Evolutionary conservation across 2,113 vertebrate genomes (phyloP).

Genomic region (Syngnathus typhle): DNA sequence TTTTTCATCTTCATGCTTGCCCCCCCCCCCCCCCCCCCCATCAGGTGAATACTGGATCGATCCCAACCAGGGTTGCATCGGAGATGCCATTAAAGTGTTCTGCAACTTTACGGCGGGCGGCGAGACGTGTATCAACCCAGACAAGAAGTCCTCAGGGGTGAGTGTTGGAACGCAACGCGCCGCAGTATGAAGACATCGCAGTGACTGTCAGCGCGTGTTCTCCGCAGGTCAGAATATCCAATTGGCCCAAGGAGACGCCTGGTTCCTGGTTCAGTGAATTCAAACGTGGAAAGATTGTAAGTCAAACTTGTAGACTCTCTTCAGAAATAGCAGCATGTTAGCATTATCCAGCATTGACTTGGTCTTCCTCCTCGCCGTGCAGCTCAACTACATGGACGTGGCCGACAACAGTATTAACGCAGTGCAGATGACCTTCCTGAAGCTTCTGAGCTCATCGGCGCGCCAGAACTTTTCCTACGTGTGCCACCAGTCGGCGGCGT

Average conservation of each 20-base stretch:
- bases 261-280: slow-evolving; percentile 99
- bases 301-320: slow-evolving; percentile 41
- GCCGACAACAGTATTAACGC: slow-evolving; percentile 82
- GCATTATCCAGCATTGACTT: background rate
- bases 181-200: too few relatives aligned
- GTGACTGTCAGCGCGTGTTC: background rate
- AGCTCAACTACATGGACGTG: slow-evolving; percentile 88
- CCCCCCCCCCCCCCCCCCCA: background rate
- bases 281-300: slow-evolving; percentile 95
- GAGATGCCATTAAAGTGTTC: slow-evolving; percentile 92
- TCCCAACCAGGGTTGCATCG: slow-evolving; percentile 94
- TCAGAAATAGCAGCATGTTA: background rate
- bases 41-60: slow-evolving; percentile 96
- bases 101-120: slow-evolving; percentile 97
- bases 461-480: slow-evolving; percentile 95
- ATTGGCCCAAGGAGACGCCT: slow-evolving; percentile 93
- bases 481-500: slow-evolving; percentile 92
- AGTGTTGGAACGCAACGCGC: slow-evolving; percentile 39
- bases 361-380: background rate
- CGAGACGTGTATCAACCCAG: slow-evolving; percentile 94
- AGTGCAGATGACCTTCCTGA: slow-evolving; percentile 98
- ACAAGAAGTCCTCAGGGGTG: slow-evolving; percentile 92
- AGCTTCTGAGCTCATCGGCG: slow-evolving; percentile 90
- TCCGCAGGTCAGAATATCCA: slow-evolving; percentile 86
- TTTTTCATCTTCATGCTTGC: background rate